A percentile compares a stretch with the other conserved stretches of the same genome.
These are phyloP conservation scores for Tetraneura akinire DNA, from an alignment of 1,140 invertebrate species.

Conservation along the genomic window DNA sequence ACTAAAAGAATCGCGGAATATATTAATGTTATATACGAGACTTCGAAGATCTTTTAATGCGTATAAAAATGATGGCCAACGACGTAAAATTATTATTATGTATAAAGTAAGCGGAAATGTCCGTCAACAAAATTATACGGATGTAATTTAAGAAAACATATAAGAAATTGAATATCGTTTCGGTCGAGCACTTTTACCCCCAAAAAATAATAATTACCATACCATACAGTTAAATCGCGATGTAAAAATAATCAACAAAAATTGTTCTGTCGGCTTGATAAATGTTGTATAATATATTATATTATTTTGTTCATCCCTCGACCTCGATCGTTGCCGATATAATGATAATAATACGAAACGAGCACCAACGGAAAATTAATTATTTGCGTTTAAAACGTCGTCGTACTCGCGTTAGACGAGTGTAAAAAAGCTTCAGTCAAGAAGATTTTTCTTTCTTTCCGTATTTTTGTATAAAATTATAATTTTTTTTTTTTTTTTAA, in stretches of 20 bases:
- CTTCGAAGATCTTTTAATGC: no score
- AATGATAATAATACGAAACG: background rate
- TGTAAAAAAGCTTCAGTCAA: background rate
- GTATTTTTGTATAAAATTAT: slow-evolving; percentile 5
- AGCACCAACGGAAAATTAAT: background rate
- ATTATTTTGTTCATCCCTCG: background rate
- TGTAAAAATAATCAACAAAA: slow-evolving; percentile 38
- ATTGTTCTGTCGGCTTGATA: background rate
- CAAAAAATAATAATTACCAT: slow-evolving; percentile 5
- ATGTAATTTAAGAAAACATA: background rate
- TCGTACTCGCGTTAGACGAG: no score
- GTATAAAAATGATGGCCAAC: no score
- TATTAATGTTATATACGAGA: no score
- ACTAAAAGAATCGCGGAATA: no score
- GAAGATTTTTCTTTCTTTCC: background rate
- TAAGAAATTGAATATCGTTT: slow-evolving; percentile 3
- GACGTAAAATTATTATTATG: no score
- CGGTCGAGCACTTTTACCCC: background rate
- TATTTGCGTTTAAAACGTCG: background rate
- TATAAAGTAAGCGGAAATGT: no score
- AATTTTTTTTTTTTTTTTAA: background rate
- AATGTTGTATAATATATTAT: background rate
- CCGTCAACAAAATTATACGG: no score
- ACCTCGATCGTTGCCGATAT: background rate
- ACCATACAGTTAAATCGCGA: background rate